Conservation (phyloP, 2,113 vertebrate genomes). For the Otis tarda region DNA sequence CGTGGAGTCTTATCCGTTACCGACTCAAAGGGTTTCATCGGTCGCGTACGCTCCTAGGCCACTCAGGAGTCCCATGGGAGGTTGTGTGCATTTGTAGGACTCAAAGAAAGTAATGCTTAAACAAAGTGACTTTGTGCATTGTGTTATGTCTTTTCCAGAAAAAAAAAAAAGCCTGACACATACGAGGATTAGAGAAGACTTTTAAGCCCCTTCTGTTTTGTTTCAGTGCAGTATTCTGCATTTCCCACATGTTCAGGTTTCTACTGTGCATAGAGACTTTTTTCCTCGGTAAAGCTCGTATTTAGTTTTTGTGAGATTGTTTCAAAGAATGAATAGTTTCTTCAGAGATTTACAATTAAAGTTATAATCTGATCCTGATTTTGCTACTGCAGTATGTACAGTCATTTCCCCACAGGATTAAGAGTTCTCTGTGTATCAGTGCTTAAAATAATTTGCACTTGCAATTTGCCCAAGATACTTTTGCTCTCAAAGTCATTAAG, state of each 20-base stretch:
- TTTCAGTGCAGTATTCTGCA: not conserved
- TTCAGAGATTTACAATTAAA: not conserved
- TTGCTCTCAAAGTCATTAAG: not conserved
- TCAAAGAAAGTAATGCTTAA: not conserved
- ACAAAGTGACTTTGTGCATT: not conserved
- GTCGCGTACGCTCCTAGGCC: not conserved
- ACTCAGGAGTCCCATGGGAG: not conserved
- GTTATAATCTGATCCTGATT: not conserved
- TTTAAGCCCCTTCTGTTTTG: conserved; percentile 6
- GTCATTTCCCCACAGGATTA: not conserved
- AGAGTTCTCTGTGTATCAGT: not conserved
- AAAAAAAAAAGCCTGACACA: not conserved
- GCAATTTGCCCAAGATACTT: not conserved
- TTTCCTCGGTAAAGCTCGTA: not conserved
- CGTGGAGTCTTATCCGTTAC: fast-evolving
- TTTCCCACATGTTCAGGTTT: conserved; percentile 25
- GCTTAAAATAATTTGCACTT: not conserved
- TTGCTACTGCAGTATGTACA: not conserved
- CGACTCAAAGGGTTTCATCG: fast-evolving
- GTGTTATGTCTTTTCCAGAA: conserved; percentile 12
- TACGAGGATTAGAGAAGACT: not conserved
- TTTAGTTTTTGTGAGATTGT: not conserved
- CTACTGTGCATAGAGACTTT: not conserved
- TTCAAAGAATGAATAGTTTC: conserved; percentile 1
- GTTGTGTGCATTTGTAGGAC: not conserved